Base-by-base conservation (phyloP, 2,888 invertebrate species). In the Syrphus vitripennis region DNA sequence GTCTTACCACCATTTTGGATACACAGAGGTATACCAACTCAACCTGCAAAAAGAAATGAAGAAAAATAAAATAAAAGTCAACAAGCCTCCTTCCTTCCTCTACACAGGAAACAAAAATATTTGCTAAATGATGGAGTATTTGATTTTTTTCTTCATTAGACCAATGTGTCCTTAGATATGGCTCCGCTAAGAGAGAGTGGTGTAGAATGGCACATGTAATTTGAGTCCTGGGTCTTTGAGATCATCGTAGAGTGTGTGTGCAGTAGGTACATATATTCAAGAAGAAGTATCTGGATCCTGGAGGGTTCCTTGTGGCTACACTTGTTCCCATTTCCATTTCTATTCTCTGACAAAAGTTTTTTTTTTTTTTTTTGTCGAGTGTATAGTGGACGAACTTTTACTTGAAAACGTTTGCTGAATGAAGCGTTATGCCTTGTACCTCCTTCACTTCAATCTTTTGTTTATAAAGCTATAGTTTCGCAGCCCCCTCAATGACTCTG, bases 71-170 rank as follows among this genome's bases (percentile, higher is more conserved):
- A 84, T 55, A 65, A 80, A 81, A 84, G 80, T 84, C 80, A 84
- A 84, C 84, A 84, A 81, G 69, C 61, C 80, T 84, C 59, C 75
- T 75, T 71, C 63, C 61, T 63, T 83, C 69, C n/a, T n/a, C n/a
- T n/a, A n/a, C 80, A 81, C 84, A 76, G 76, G 76, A 84, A 84
- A 81, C 80, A 67, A 80, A 84, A 84, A 84, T 81, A 84, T 84
- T 84, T 80, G 76, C 83, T 80, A 80, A 80, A 80, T 84, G 83
- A 80, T 80, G 83, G 71, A 80, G 83, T 84, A 84, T 84, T 84
- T 84, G 80, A 81, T 84, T 81, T 84, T 34, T 84, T 76, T 84
- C 80, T 84, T 84, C 80, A 84, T 83, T 83, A 83, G 79, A 83
- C 57, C 78, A 69, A n/a, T n/a, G 65, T 84, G 80, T 77, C 82